Conservation (phyloP, 1,140 invertebrate genomes). For the Drosophila novamexicana region DNA sequence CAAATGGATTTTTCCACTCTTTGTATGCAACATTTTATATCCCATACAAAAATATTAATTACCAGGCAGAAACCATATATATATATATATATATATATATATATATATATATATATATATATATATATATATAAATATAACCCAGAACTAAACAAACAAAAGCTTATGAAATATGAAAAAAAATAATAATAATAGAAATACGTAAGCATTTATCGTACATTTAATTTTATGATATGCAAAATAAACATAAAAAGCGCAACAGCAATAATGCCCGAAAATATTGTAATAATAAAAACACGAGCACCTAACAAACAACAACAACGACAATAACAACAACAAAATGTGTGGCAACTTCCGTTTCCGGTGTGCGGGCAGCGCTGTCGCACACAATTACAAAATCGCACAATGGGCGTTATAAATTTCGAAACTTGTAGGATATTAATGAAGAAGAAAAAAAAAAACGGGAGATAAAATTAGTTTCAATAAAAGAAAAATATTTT, state of each 20-base stretch:
- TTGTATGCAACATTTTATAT: neutral
- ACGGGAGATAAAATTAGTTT: neutral
- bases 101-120: neutral
- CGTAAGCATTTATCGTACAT: constrained; percentile 63
- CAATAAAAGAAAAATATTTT: neutral
- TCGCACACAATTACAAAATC: constrained; percentile 26
- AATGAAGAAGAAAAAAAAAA: neutral
- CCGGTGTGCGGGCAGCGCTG: constrained; percentile 37
- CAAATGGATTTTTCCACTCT: neutral
- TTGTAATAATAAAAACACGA: constrained; percentile 66
- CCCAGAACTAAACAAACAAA: constrained; percentile 7
- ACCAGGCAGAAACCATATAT: neutral
- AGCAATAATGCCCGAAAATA: constrained; percentile 57
- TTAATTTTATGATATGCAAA: constrained; percentile 72
- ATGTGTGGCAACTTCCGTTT: constrained; percentile 65
- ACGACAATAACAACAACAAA: constrained; percentile 52
- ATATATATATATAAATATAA: neutral
- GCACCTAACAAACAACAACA: constrained; percentile 58
- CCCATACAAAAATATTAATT: constrained; percentile 20
- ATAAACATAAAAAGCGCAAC: constrained; percentile 65
- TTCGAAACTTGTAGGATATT: neutral
- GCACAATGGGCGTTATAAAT: constrained; percentile 43
- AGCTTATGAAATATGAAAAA: neutral
- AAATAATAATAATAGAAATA: constrained; percentile 2
- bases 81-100: neutral